phyloP scores from a whole-genome alignment of 2,113 vertebrate genomes.

The Craseonycteris thonglongyai region DNA sequence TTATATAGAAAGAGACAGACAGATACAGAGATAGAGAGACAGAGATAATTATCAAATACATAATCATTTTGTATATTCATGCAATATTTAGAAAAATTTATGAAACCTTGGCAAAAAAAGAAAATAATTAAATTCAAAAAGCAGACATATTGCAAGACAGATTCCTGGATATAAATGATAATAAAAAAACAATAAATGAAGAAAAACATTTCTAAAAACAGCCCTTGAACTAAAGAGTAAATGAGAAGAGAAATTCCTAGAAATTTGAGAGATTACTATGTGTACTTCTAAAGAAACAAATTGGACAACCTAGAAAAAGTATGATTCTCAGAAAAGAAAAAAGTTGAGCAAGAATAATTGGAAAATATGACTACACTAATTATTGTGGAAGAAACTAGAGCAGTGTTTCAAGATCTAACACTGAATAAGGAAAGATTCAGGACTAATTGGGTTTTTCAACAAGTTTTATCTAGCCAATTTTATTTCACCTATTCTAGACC shows the following conservation, averaged over 20 bases:
- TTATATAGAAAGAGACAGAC: not conserved
- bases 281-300: not conserved
- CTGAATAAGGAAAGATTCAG: not conserved
- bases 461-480: not conserved
- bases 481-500: not conserved
- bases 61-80: not conserved
- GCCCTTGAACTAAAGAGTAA: not conserved
- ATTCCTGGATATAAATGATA: not conserved
- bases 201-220: not conserved
- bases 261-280: not conserved
- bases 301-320: not conserved
- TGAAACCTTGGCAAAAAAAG: not conserved
- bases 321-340: not conserved
- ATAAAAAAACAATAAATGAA: not conserved
- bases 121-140: not conserved
- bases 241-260: not conserved
- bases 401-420: not conserved
- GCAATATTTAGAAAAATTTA: not conserved
- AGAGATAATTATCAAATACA: not conserved
- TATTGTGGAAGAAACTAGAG: not conserved
- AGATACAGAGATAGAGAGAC: not conserved
- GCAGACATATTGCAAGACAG: not conserved
- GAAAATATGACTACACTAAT: not conserved
- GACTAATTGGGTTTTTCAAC: not conserved
- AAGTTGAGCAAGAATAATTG: not conserved